Base-by-base conservation (phyloP, 2,888 invertebrate genomes). In the Caenorhabditis japonica region DNA sequence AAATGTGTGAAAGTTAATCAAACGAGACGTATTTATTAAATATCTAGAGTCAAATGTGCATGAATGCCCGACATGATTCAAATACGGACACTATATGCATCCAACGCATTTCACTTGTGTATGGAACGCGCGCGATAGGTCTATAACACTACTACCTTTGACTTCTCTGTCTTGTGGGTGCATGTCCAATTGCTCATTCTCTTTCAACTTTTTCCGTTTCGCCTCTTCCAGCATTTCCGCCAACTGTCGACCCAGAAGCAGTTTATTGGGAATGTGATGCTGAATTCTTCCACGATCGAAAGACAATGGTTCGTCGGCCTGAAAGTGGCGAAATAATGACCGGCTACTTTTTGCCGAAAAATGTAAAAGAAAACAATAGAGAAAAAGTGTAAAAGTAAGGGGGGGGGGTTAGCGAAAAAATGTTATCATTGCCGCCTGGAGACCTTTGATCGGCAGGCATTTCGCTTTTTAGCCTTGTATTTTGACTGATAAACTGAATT, bases 201-300 rank as follows among this genome's bases (percentile, higher is more conserved):
- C 76, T 38, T 60, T 51, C 34, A 56, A n/a, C 60, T 60, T 71
- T 33, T 47, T 49, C 49, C 17, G 33, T 43, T 36, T 59, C 19
- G 23, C 52, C 39, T 69, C 59, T 10, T 70, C 60, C 17, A 75
- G 19, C n/a, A 44, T 74, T 49, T 62, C 43, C 4, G 53, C 68
- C 44, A 74, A 41, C 36, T 74, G 36, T 4, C 34, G 49, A 15
- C 74, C 74, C 8, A 27, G 17, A 12, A 68, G 19, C 17, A 74
- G 19, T 36, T 30, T 39, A 3, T 27, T 21, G 19, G 62, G 68
- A 39, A 43, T 30, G 34, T 74, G 74, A 15, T 68, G 56, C 38
- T 75, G 64, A 47, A 75, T 75, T 36, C 59, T 59, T 25, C 71
- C 75, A 1, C 79, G 60, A 49, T 79, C 75, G 56, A 79, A 79